Evolutionary conservation across 2,888 invertebrate species (phyloP), one percentile per base, ranked within the genome.

Genomic region (Neocrepidodera transversa): DNA sequence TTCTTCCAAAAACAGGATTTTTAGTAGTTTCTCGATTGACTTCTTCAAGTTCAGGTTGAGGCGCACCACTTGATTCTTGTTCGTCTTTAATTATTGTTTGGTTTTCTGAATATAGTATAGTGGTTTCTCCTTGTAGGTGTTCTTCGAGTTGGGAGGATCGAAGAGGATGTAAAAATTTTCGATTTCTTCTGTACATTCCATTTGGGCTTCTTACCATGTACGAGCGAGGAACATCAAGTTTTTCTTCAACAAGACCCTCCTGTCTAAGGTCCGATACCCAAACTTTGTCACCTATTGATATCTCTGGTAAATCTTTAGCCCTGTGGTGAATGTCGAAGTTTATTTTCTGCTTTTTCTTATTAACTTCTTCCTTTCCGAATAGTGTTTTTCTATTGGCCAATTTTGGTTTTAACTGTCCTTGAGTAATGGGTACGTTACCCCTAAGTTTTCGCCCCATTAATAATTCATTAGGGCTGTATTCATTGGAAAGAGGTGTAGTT

Each of bases 401-500:
- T 10, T 28, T n/a, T 11, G 47, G 30, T 14, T 18, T 17, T 17
- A 54, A 18, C 32, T 55, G 26, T 30, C 35, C 20, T 13, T 58
- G 43, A 14, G 51, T 23, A 8, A 59, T 48, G 6, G 69, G 68
- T 0, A 71, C 36, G 2, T 61, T 51, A 47, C 67, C 63, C 36
- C 69, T 51, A 20, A 72, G 56, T 35, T 63, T 65, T 17, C 71
- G 28, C 11, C 70, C 70, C 62, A 71, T 66, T 6, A 71, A 63
- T 8, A 74, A 58, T 56, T 73, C 70, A 3, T 69, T 67, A 13
- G 73, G 70, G 14, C 65, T 68, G 50, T 62, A 67, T 7, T n/a
- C n/a, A n/a, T n/a, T n/a, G n/a, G n/a, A n/a, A n/a, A n/a, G n/a
- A n/a, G n/a, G n/a, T n/a, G n/a, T n/a, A n/a, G n/a, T n/a, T n/a